Percentiles rank a stretch among this genome's conserved stretches.
Evolutionary conservation across 2,888 invertebrate genomes (phyloP).

Genomic region (Nasonia oneida): DNA sequence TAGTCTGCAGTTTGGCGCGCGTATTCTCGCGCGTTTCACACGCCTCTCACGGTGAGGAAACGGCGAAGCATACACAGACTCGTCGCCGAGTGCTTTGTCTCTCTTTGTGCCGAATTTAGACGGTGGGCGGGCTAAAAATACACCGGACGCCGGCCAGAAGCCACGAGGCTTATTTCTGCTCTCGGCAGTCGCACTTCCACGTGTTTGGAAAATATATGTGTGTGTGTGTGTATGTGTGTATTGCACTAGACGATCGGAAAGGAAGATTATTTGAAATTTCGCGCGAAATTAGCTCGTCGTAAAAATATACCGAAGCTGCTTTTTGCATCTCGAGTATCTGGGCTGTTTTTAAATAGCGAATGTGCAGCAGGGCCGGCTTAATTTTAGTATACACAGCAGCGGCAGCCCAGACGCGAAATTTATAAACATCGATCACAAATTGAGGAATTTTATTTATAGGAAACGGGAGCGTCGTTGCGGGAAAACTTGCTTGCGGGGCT

Average conservation of each 20-base stretch:
- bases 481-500: background rate
- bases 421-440: constrained; percentile 4
- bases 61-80: constrained; percentile 22
- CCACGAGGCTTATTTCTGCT: constrained; percentile 66
- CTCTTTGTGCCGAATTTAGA: constrained; percentile 73
- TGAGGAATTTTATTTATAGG: constrained; percentile 1
- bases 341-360: background rate
- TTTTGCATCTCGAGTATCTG: background rate
- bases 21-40: background rate
- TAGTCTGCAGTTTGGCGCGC: background rate
- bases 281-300: too few relatives aligned
- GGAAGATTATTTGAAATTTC: too few relatives aligned
- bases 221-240: background rate
- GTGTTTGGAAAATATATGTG: constrained; percentile 67
- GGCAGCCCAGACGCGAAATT: background rate
- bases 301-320: background rate
- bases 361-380: background rate
- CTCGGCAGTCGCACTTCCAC: constrained; percentile 69
- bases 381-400: background rate
- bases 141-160: constrained; percentile 69
- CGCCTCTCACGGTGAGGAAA: constrained; percentile 46
- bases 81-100: constrained; percentile 67
- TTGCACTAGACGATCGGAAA: background rate
- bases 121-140: constrained; percentile 71
- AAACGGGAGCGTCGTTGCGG: background rate